A percentile compares a stretch with the other conserved stretches of the same genome.
Conservation (phyloP, 2,888 invertebrate genomes). For the Malthinus seriepunctatus region DNA sequence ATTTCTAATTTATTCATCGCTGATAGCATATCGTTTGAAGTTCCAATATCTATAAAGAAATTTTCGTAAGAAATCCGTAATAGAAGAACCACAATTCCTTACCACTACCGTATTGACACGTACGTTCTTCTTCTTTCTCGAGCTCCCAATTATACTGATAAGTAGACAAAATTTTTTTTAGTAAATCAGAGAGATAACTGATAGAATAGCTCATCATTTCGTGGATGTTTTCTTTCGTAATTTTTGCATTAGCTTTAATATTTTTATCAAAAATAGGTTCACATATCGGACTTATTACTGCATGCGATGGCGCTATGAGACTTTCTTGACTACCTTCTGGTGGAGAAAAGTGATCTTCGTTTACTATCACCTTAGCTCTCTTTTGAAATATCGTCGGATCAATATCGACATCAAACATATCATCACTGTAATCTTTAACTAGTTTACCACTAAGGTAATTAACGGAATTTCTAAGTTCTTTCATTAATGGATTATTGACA, state of each 20-base stretch:
- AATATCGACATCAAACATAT: constrained; percentile 1
- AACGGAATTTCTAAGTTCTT: constrained; percentile 5
- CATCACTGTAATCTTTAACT: neutral
- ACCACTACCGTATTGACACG: neutral
- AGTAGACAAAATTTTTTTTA: constrained; percentile 44
- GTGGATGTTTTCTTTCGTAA: neutral
- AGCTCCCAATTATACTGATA: constrained; percentile 48
- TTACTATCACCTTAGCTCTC: no score
- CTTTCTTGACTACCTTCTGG: no score
- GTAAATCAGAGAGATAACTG: constrained; percentile 38
- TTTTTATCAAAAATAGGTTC: neutral
- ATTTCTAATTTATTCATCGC: constrained; percentile 35
- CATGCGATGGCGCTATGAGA: no score
- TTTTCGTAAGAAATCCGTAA: no score
- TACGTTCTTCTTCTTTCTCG: constrained; percentile 40
- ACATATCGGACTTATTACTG: neutral
- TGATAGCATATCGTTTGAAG: neutral
- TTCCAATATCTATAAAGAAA: no score
- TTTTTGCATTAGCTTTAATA: neutral
- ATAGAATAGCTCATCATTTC: constrained; percentile 3
- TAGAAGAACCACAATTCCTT: neutral
- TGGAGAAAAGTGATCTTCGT: no score
- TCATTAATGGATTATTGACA: neutral
- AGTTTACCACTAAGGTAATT: constrained; percentile 4
- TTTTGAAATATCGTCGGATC: neutral